Evolutionary conservation across 2,888 invertebrate species (phyloP).

Genomic region (Dermolepida albohirtum): DNA sequence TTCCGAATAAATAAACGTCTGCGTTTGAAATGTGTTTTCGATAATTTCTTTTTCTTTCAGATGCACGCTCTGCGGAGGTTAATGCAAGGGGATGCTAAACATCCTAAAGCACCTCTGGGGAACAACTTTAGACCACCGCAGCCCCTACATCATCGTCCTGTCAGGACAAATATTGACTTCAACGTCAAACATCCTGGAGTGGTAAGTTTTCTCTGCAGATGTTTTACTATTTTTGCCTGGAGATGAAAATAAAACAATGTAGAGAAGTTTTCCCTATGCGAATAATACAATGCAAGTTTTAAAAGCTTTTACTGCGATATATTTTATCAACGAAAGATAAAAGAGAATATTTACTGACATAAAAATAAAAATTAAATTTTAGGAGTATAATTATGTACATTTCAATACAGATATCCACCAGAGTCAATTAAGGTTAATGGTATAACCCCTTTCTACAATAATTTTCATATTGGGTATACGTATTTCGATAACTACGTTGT

Average conservation of each 20-base stretch:
- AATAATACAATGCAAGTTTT: conserved; percentile 36
- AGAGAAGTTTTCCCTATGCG: conserved; percentile 25
- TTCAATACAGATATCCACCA: too few relatives aligned
- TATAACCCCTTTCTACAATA: too few relatives aligned
- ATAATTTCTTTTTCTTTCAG: conserved; percentile 66
- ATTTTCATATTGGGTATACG: too few relatives aligned
- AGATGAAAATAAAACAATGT: conserved; percentile 35
- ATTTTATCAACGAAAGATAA: conserved; percentile 14
- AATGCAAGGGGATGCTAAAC: conserved; percentile 89
- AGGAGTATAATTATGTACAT: too few relatives aligned
- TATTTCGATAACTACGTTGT: too few relatives aligned
- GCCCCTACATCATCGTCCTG: conserved; percentile 91
- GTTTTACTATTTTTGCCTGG: conserved; percentile 39
- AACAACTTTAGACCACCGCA: conserved; percentile 96
- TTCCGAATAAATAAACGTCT: conserved; percentile 34
- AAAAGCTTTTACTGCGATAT: conserved; percentile 29
- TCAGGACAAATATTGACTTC: conserved; percentile 97
- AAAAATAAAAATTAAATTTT: not conserved
- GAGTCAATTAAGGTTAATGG: too few relatives aligned
- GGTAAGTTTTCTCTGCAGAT: conserved; percentile 53
- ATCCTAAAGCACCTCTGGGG: conserved; percentile 90
- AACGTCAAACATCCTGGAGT: conserved; percentile 78
- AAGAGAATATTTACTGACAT: not conserved
- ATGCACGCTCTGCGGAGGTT: conserved; percentile 84
- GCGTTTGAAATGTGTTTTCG: conserved; percentile 40